Percentiles rank a stretch among this genome's conserved stretches.
These are phyloP conservation scores for Drosophila elegans DNA, from an alignment of 1,140 invertebrate genomes.

Conservation along the genomic window DNA sequence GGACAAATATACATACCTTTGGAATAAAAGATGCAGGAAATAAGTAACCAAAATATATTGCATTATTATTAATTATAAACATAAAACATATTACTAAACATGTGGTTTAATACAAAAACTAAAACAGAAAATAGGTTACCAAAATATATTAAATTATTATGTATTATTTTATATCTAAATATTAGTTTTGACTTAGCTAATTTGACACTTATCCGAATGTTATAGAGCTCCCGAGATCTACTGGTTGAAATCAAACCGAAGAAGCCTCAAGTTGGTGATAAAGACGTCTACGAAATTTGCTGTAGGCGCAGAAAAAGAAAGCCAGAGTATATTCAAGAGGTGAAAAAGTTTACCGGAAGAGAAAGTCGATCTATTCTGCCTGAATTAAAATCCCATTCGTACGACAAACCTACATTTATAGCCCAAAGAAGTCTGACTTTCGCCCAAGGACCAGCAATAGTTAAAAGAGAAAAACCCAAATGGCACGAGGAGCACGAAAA, in stretches of 20 bases:
- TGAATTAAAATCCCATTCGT: neutral
- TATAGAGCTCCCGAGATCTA: neutral
- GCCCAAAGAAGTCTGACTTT: neutral
- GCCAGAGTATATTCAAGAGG: neutral
- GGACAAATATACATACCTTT: no score
- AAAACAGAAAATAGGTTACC: no score
- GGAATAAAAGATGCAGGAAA: no score
- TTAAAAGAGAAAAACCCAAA: neutral
- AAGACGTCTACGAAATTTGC: slow-evolving; percentile 7
- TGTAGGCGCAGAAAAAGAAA: neutral
- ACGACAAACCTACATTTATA: neutral
- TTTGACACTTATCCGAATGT: neutral
- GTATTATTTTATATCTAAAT: no score
- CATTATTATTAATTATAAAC: no score
- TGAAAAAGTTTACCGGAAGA: neutral
- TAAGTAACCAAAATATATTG: no score
- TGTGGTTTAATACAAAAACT: no score
- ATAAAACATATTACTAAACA: no score
- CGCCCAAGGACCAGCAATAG: no score
- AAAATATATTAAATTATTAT: no score
- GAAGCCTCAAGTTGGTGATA: neutral
- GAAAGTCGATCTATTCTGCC: neutral
- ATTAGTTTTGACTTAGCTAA: neutral
- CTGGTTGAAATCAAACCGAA: neutral
- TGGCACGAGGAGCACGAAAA: neutral